These are phyloP conservation scores for Hydroisotoma schaefferi DNA, from an alignment of 2,888 invertebrate species.

Conservation along the genomic window DNA sequence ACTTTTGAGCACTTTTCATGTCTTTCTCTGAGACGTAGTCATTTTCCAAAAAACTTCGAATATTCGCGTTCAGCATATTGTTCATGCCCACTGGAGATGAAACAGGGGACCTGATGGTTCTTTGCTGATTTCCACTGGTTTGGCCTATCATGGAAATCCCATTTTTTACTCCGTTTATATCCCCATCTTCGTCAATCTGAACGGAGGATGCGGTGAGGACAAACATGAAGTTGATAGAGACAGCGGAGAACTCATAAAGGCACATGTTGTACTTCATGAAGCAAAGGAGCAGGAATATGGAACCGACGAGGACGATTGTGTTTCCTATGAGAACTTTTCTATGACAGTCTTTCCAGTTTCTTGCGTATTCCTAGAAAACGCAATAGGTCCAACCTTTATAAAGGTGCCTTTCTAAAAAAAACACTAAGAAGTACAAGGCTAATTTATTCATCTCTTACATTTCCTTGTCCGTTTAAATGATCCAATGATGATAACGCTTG, in stretches of 20 bases:
- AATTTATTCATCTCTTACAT: slow-evolving; percentile 1
- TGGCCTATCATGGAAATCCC: too few species aligned
- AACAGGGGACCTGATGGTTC: background rate
- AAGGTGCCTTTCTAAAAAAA: too few species aligned
- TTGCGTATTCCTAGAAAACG: slow-evolving; percentile 1
- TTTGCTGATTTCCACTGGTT: too few species aligned
- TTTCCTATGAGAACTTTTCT: background rate
- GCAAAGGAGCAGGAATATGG: background rate
- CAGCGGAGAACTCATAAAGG: background rate
- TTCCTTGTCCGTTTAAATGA: background rate
- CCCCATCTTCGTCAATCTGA: background rate
- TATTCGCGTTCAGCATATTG: background rate
- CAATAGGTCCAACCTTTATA: too few species aligned
- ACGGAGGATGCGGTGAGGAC: background rate
- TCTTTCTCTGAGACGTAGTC: background rate
- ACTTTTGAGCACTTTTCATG: background rate
- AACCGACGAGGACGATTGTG: background rate
- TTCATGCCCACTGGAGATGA: background rate
- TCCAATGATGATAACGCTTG: slow-evolving; percentile 4
- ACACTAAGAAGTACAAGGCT: background rate
- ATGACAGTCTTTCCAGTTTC: background rate
- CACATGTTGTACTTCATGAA: background rate
- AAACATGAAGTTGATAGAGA: slow-evolving; percentile 6
- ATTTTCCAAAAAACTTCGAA: background rate
- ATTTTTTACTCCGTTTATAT: background rate